Evolutionary conservation across 2,888 invertebrate species (phyloP).

Genomic region (Pediacus dermestoides): DNA sequence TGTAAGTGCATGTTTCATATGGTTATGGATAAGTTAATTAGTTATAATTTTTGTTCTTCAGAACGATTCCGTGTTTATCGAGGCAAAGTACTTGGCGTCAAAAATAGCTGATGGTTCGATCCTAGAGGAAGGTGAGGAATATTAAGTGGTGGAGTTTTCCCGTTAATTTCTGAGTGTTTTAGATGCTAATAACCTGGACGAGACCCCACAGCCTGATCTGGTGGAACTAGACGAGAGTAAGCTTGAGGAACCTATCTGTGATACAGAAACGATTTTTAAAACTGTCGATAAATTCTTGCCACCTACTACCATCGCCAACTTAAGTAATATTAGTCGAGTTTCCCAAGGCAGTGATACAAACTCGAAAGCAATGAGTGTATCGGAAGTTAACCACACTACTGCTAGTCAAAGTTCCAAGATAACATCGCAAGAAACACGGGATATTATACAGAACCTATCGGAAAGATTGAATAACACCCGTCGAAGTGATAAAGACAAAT

Average conservation of each 20-base stretch:
- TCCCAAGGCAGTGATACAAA: conserved; percentile 5
- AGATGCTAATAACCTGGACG: conserved; percentile 10
- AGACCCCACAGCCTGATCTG: conserved; percentile 3
- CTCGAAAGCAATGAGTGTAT: conserved; percentile 10
- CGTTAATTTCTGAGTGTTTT: conserved; percentile 4
- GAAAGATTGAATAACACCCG: conserved; percentile 21
- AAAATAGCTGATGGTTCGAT: conserved; percentile 24
- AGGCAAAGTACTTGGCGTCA: conserved; percentile 21
- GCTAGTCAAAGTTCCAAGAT: conserved; percentile 4
- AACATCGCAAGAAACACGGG: conserved; percentile 17
- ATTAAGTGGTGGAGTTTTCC: not conserved
- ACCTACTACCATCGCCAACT: not conserved
- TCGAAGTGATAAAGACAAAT: conserved; percentile 22
- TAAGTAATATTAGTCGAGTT: conserved; percentile 3
- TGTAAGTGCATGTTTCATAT: conserved; percentile 15
- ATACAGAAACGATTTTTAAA: conserved; percentile 24
- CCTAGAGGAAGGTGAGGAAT: conserved; percentile 20
- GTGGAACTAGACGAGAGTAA: conserved; percentile 17
- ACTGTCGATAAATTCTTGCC: conserved; percentile 24
- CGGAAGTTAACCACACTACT: conserved; percentile 4
- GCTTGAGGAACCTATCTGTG: conserved; percentile 17
- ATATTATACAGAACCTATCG: conserved; percentile 23
- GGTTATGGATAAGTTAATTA: conserved; percentile 2
- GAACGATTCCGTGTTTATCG: conserved; percentile 26
- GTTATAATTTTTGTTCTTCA: conserved; percentile 16